Conservation (phyloP, 2,888 invertebrate genomes). For the Drosophila meridionalis region DNA sequence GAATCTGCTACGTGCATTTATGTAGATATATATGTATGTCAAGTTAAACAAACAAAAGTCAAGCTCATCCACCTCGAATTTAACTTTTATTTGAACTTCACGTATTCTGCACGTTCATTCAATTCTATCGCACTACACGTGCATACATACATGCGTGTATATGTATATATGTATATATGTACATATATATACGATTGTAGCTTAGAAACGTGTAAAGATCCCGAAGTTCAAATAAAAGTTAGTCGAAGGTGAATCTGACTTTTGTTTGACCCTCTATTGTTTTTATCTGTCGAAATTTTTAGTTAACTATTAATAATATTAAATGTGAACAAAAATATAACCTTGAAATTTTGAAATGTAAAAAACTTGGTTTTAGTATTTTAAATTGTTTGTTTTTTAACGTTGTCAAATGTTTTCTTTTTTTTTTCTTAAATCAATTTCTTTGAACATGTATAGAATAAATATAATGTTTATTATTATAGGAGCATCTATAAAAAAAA, state of each 20-base stretch:
- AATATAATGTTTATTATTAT: too few relatives aligned
- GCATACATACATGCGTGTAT: not conserved
- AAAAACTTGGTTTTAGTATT: not conserved
- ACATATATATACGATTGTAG: not conserved
- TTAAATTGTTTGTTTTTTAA: not conserved
- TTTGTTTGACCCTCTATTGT: slow-evolving; percentile 57
- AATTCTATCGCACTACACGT: not conserved
- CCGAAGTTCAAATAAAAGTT: slow-evolving; percentile 73
- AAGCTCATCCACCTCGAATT: slow-evolving; percentile 40
- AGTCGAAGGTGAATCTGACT: slow-evolving; percentile 67
- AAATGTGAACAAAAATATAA: not conserved
- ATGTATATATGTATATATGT: slow-evolving; percentile 3
- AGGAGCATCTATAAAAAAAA: too few relatives aligned
- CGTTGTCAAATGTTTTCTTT: not conserved
- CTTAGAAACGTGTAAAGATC: not conserved
- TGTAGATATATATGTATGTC: not conserved
- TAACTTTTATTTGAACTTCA: slow-evolving; percentile 72
- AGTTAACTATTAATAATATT: not conserved
- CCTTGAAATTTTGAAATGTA: not conserved
- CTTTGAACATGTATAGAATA: too few relatives aligned
- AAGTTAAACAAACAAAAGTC: slow-evolving; percentile 5
- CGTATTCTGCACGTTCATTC: not conserved
- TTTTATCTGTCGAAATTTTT: not conserved
- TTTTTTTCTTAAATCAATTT: too few relatives aligned
- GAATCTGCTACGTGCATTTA: not conserved